Evolutionary conservation across 2,888 invertebrate genomes (phyloP), one percentile per base, ranked within the genome.

Genomic region (Agriopis leucophaearia): DNA sequence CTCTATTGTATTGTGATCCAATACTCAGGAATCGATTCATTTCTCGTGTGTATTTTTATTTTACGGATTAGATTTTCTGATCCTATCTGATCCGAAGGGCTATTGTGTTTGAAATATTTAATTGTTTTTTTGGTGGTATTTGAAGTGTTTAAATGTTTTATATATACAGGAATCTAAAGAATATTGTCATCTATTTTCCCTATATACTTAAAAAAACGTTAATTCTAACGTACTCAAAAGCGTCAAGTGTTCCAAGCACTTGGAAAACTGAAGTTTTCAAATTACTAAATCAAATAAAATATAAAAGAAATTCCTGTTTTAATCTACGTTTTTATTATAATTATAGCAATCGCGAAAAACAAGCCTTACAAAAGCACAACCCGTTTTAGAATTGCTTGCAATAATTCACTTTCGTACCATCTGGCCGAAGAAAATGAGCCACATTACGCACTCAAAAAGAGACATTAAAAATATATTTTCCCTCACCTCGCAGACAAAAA

Each of bases 341-440:
- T 38, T 38, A 38, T 38, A 42, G 12, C 5, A 5, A 9, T 42
- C 12, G 10, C 5, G 6, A 44, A n/a, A 44, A 44, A 44, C 5
- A 4, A 47, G 2, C 47, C 8, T 47, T 15, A 13, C 56, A 64
- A 42, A 42, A 36, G 8, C 15, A 7, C 12, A 50, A 44, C 12
- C n/a, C 15, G 40, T 38, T 12, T 48, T 55, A 38, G 7, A 83
- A 86, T 85, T 84, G 83, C 79, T 76, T 74, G 78, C 79, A 78
- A 86, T 85, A 86, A 82, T 84, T 87, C 81, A 85, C 81, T 81
- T 82, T 81, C 73, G 82, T 74, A 79, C 74, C 87, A 85, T 83
- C 86, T 86, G 86, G 83, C 75, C 74, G 66, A 78, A 78, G 75
- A 78, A 81, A 84, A 85, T 85, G 82, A 84, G 84, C 83, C 80